phyloP scores from a whole-genome alignment of 2,797 vertebrate species.

The Pteronotus mesoamericanus region DNA sequence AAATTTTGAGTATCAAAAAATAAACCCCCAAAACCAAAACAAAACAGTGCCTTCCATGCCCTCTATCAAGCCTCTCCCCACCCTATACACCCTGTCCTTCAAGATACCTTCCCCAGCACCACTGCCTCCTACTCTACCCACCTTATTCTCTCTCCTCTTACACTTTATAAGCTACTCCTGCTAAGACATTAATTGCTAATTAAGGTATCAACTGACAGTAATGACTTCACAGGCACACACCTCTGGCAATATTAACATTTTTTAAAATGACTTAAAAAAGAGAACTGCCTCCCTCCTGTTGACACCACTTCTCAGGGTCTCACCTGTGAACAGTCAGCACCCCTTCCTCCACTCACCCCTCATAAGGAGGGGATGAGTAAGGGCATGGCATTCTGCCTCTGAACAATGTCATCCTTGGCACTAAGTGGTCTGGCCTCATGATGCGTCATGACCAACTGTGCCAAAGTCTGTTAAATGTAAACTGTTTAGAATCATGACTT shows the following conservation, averaged over 20 bases:
- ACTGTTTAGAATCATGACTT: neutral
- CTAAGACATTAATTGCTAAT: constrained; percentile 1
- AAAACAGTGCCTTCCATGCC: neutral
- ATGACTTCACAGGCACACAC: neutral
- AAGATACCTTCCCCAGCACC: neutral
- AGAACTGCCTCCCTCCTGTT: neutral
- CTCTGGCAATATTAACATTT: neutral
- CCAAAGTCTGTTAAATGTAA: neutral
- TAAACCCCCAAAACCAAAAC: neutral
- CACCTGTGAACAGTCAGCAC: neutral
- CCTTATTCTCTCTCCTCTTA: neutral
- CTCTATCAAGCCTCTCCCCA: neutral
- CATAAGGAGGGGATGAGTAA: neutral
- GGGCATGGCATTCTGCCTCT: neutral
- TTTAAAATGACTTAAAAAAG: neutral
- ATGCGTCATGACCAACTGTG: neutral
- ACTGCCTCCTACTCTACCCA: neutral
- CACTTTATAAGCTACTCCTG: neutral
- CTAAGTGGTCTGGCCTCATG: neutral
- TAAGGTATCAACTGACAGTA: neutral
- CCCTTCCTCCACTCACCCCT: neutral
- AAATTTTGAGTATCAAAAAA: neutral
- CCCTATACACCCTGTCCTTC: neutral
- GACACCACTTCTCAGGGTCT: neutral
- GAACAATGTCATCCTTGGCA: no score